Base-by-base conservation (phyloP, 2,888 invertebrate species). In the Fissipunctia ypsillon region DNA sequence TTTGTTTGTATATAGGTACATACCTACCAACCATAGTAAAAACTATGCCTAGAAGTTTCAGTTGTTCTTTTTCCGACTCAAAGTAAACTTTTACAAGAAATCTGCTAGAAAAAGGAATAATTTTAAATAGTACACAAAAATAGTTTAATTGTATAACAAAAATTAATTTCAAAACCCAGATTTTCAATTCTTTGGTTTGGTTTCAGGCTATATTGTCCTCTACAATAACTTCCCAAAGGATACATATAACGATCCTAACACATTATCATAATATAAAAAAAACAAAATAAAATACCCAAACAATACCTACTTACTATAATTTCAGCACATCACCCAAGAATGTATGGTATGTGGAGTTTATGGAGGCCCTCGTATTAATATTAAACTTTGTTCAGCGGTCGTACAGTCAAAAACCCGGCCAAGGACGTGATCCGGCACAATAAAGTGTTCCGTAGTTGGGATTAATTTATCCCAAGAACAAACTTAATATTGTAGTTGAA, bases 261-360 rank as follows among this genome's bases (percentile, higher is more conserved):
- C 50, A 69, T 38, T 75, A n/a, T 35, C 59, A 38, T 45, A 64
- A 60, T 54, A 64, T 22, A 31, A n/a, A n/a, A n/a, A n/a, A n/a
- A n/a, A n/a, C 31, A 48, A 72, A 69, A 69, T 76, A 25, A 56
- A 70, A 78, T 70, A n/a, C 31, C 50, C 52, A 70, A 52, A 72
- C 52, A 64, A 78, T 45, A 66, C 60, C n/a, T n/a, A n/a, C n/a
- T n/a, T n/a, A n/a, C n/a, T n/a, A 80, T 73, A 43, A 56, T 80
- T 50, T 48, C 14, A 41, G 48, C 54, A 50, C 14, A 41, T 41
- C 54, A 50, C 14, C 28, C 54, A 54, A 65, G 41, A 19, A n/a
- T 5, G 6, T 59, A 43, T 60, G 80, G 6, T 59, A 43, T 60
- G 80, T 54, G 45, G 19, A 52, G 35, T 35, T 31, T 60, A 64